Percentiles rank a stretch among this genome's conserved stretches.
Evolutionary conservation across 2,113 vertebrate species (phyloP).

Genomic region (Cavia aperea): DNA sequence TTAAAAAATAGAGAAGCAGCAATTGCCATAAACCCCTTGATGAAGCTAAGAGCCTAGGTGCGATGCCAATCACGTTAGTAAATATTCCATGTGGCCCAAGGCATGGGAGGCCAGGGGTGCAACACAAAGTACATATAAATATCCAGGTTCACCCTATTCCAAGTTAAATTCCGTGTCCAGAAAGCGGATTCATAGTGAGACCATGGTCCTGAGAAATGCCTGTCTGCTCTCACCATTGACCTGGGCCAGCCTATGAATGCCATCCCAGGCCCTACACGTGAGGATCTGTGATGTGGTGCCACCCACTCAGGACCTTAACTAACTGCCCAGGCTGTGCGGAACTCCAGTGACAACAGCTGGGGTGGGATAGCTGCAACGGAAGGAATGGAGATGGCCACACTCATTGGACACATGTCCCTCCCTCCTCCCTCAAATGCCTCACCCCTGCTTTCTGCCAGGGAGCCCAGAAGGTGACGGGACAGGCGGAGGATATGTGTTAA

Average conservation of each 20-base stretch:
- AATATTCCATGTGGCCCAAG: neutral
- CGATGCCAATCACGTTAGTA: neutral
- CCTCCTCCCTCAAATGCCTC: neutral
- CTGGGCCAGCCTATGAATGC: neutral
- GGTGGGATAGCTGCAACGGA: constrained; percentile 29
- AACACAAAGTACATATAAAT: neutral
- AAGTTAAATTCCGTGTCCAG: neutral
- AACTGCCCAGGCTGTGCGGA: constrained; percentile 17
- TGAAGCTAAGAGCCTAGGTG: constrained; percentile 31
- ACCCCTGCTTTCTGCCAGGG: neutral
- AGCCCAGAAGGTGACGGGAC: neutral
- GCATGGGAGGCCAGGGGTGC: neutral
- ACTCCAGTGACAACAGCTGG: constrained; percentile 48
- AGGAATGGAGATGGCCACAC: neutral
- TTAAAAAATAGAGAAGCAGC: constrained; percentile 48
- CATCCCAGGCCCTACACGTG: constrained; percentile 26
- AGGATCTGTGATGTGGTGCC: constrained; percentile 2
- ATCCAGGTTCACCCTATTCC: constrained; percentile 8
- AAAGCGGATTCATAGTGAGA: neutral
- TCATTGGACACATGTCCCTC: neutral
- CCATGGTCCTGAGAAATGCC: neutral
- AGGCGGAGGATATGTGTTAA: neutral
- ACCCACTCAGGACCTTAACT: constrained; percentile 46
- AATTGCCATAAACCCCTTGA: constrained; percentile 17
- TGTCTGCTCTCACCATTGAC: constrained; percentile 15